A percentile compares a stretch with the other conserved stretches of the same genome.
These are phyloP conservation scores for Strigops habroptila DNA, from an alignment of 2,113 vertebrate species.

Conservation along the genomic window DNA sequence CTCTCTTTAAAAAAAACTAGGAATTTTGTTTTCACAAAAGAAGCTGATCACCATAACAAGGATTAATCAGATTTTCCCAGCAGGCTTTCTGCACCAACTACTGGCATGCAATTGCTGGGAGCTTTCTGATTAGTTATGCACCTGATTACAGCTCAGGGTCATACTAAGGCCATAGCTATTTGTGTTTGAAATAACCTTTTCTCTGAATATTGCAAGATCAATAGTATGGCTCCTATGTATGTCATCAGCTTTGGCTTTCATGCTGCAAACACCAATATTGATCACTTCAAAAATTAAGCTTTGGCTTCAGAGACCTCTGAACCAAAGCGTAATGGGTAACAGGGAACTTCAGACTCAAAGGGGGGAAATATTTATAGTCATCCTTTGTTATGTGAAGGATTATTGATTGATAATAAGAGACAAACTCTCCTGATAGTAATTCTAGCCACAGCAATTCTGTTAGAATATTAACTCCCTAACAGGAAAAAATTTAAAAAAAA, in stretches of 20 bases:
- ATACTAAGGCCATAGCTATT: neutral
- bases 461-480: neutral
- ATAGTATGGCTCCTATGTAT: neutral
- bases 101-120: neutral
- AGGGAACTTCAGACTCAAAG: neutral
- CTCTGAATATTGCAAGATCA: neutral
- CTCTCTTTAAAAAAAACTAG: neutral
- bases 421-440: neutral
- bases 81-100: neutral
- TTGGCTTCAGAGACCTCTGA: neutral
- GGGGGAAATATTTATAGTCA: neutral
- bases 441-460: neutral
- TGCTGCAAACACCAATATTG: neutral
- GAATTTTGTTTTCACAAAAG: neutral
- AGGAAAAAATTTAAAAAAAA: neutral
- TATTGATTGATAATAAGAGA: neutral
- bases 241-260: neutral
- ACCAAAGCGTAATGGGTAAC: neutral
- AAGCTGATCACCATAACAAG: neutral
- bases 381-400: neutral
- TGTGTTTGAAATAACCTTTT: slow-evolving; percentile 14
- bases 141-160: neutral
- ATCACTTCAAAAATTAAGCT: slow-evolving; percentile 18
- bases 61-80: neutral
- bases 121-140: neutral